Evolutionary conservation across 2,888 invertebrate genomes (phyloP).

Genomic region (Mythimna albipuncta): DNA sequence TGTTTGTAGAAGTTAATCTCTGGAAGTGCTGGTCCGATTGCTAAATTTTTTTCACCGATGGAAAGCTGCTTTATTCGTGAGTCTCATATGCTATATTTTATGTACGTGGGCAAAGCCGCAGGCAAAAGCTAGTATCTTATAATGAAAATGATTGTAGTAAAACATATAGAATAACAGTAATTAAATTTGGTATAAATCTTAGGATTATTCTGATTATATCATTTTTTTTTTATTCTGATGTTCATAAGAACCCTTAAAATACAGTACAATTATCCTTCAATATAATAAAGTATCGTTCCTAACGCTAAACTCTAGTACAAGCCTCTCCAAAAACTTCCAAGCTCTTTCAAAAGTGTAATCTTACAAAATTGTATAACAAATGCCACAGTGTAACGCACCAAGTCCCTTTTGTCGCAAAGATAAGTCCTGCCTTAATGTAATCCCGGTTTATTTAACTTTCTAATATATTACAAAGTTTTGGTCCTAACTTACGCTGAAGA

Average conservation of each 20-base stretch:
- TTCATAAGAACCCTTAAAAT: not conserved
- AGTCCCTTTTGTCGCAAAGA: conserved; percentile 46
- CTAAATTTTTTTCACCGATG: too few relatives aligned
- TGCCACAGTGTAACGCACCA: conserved; percentile 36
- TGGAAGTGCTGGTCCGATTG: too few relatives aligned
- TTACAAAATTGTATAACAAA: conserved; percentile 57
- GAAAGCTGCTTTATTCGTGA: too few relatives aligned
- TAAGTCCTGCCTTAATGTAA: conserved; percentile 52
- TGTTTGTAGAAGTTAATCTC: too few relatives aligned
- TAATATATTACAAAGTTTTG: conserved; percentile 52
- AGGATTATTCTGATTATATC: too few relatives aligned
- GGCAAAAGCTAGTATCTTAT: too few relatives aligned
- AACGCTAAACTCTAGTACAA: conserved; percentile 17
- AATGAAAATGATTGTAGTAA: too few relatives aligned
- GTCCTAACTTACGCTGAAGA: conserved; percentile 37
- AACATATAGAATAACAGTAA: too few relatives aligned
- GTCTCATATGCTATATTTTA: too few relatives aligned
- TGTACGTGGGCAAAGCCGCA: too few relatives aligned
- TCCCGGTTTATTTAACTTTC: conserved; percentile 55
- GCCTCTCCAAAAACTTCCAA: conserved; percentile 26
- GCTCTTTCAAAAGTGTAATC: conserved; percentile 52
- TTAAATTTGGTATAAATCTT: too few relatives aligned
- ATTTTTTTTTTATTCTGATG: too few relatives aligned
- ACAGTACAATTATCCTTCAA: conserved; percentile 1
- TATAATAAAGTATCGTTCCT: conserved; percentile 7